Base-by-base conservation (phyloP, 2,888 invertebrate genomes). In the Lithophane socia region DNA sequence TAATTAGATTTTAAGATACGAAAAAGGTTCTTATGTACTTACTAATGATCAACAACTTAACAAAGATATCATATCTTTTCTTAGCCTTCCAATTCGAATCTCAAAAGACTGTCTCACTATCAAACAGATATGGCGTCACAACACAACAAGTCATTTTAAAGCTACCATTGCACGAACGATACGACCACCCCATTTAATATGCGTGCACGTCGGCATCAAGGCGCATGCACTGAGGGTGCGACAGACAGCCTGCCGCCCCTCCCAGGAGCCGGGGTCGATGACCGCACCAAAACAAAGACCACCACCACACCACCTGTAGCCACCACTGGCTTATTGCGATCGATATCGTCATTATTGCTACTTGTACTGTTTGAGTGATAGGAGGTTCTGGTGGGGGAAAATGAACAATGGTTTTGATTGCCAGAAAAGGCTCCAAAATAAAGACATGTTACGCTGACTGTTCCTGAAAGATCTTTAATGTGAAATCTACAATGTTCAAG, bases 261-360 rank as follows among this genome's bases (percentile, higher is more conserved):
- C 44, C 42, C 37, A 18, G 7, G 18, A 42, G 61, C 68, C 72
- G 90, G 86, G 95, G 95, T 96, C 94, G 90, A 92, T 88, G 95
- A 91, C 92, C 95, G 93, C 91, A 93, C 93, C 94, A 95, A 93
- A 95, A 96, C 95, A 96, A 95, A 93, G 91, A 84, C 85, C 88
- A 54, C 58, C 93, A 95, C 95, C 95, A 86, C 88, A 67, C 44
- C 93, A 95, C 95, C 95, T 95, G 94, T 93, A 92, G 93, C 86
- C 84, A 77, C 71, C 72, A 75, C 63, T 29, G 63, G 75, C 65
- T 84, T 79, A 80, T 87, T 65, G 69, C 85, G 81, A 85, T 87
- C 87, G 67, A 87, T 84, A 79, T 70, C 69, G 44, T 70, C 79
- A 75, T 79, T 79, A 84, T 79, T 54, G 64, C 66, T 76, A 49